Evolutionary conservation across 2,888 invertebrate genomes (phyloP), one percentile per base, ranked within the genome.

Genomic region (Lordiphosa andalusiaca): DNA sequence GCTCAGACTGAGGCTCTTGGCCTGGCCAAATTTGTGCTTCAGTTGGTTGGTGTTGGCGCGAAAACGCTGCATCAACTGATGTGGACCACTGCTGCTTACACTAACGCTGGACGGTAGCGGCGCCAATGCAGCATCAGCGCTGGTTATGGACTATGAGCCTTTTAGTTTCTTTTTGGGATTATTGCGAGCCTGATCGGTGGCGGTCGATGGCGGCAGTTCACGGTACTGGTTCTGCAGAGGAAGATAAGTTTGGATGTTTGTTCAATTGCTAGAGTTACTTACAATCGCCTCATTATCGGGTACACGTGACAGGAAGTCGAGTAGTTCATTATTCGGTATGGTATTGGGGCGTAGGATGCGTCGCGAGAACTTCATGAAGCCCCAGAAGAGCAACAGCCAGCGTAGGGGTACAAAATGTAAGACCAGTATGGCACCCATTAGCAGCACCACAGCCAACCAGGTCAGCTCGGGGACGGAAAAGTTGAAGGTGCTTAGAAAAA

Each of bases 381-480:
- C 99, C 98, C 98, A 98, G 13, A 94, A 92, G 92, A 99, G 93
- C 50, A 99, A 92, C 44, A 99, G 91, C 89, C 95, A 96, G 85
- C 98, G 92, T 50, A 98, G 90, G 37, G 98, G 98, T 85, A 99
- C 93, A 72, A 95, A 92, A 87, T 98, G 98, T 13, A 99, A 90
- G 7, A 98, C 93, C 50, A 95, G 71, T 74, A 94, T 93, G 9
- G 93, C 95, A 47, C 93, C 91, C 58, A 93, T 88, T 50, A 97
- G 90, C 81, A 96, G 92, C 38, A 94, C 90, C 75, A 98, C 95
- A 13, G 98, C 97, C 89, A 99, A 91, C 91, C 95, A 96, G 83
- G 98, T 98, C 74, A 99, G 91, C 91, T 98, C 98, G 66, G 98
- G 98, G 88, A 98, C 95, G 62, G 98, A 97, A 91, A 98, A 99